phyloP scores from a whole-genome alignment of 2,888 invertebrate species.

The Dioctria linearis region DNA sequence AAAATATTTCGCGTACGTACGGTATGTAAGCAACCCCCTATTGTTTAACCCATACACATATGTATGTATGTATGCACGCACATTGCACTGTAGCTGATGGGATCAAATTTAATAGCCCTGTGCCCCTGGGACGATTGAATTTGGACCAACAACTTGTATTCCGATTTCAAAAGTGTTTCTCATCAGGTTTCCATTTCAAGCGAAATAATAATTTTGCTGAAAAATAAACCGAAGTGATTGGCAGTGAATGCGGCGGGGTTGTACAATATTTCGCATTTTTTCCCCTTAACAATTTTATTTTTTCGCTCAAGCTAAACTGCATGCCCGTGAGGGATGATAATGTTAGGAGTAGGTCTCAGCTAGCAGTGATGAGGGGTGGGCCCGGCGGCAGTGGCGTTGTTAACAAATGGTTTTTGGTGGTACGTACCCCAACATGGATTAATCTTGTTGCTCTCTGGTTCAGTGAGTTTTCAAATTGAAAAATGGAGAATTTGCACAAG shows the following conservation, averaged over 20 bases:
- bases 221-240: slow-evolving; percentile 45
- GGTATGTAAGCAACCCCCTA: slow-evolving; percentile 28
- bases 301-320: slow-evolving; percentile 32
- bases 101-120: background rate
- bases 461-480: slow-evolving; percentile 36
- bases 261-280: slow-evolving; percentile 37
- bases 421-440: background rate
- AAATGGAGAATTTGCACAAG: slow-evolving; percentile 29
- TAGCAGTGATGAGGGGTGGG: slow-evolving; percentile 30
- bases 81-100: background rate
- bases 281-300: slow-evolving; percentile 29
- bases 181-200: background rate
- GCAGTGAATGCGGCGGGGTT: slow-evolving; percentile 42
- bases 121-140: no score
- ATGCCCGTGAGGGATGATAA: slow-evolving; percentile 1
- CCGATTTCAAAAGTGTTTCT: no score
- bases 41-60: background rate
- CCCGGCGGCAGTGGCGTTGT: slow-evolving; percentile 50
- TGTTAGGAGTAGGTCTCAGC: slow-evolving; percentile 10
- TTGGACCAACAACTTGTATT: no score
- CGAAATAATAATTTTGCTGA: slow-evolving; percentile 15
- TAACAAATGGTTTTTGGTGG: slow-evolving; percentile 7
- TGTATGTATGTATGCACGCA: no score
- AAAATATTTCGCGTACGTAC: slow-evolving; percentile 20
- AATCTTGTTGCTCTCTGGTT: slow-evolving; percentile 8